Evolutionary conservation across 2,797 vertebrate genomes (phyloP).

Genomic region (Notoglanidium macrostoma): DNA sequence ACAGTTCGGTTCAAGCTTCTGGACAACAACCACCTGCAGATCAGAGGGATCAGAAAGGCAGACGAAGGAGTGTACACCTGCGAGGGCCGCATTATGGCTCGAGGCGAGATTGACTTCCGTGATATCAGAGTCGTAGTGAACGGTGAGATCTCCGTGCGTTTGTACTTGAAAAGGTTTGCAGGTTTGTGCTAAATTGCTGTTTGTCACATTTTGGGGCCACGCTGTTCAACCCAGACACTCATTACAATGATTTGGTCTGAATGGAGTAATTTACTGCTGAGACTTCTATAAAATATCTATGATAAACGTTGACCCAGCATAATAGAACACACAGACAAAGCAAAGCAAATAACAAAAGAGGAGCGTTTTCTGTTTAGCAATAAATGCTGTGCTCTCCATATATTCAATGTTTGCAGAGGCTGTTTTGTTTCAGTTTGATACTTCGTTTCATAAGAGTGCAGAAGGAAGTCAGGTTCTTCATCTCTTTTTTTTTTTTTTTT

Average conservation of each 20-base stretch:
- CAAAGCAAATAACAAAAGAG: background rate
- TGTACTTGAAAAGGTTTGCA: slow-evolving; percentile 46
- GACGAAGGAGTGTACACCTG: slow-evolving; percentile 94
- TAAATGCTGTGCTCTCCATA: background rate
- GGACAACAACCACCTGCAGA: slow-evolving; percentile 95
- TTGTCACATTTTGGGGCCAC: slow-evolving; percentile 17
- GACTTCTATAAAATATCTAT: slow-evolving; percentile 11
- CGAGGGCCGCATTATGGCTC: slow-evolving; percentile 92
- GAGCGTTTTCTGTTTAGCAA: background rate
- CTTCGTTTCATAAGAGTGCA: slow-evolving; percentile 5
- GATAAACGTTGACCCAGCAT: background rate
- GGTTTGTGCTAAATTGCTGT: slow-evolving; percentile 35
- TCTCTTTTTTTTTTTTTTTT: background rate
- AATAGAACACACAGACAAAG: background rate
- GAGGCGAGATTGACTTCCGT: slow-evolving; percentile 95
- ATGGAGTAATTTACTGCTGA: slow-evolving; percentile 22
- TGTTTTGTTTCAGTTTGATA: background rate
- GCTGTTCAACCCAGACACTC: slow-evolving; percentile 20
- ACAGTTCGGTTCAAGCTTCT: slow-evolving; percentile 90
- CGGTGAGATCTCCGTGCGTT: slow-evolving; percentile 75
- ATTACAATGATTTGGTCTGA: slow-evolving; percentile 29
- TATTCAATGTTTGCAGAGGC: slow-evolving; percentile 15
- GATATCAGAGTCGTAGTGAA: slow-evolving; percentile 93
- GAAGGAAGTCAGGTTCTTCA: slow-evolving; percentile 11
- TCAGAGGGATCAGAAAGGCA: slow-evolving; percentile 93